Evolutionary conservation across 53 echinoderm and acorn worm genomes (phyloP).

Genomic region (Temnopleurus reevesii): DNA sequence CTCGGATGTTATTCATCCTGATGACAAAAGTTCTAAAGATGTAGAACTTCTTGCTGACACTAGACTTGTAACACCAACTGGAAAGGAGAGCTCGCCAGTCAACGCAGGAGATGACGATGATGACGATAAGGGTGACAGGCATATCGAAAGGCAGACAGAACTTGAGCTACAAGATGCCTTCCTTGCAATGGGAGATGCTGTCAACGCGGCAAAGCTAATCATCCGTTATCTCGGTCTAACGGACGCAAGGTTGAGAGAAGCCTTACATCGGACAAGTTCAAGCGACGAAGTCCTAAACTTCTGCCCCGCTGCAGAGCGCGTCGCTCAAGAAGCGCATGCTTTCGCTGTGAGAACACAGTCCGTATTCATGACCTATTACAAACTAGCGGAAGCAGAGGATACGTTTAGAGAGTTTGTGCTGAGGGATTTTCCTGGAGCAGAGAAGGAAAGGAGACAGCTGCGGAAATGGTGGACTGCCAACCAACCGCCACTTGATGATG

Average conservation of each 20-base stretch:
- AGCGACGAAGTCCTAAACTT: neutral
- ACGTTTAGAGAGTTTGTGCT: conserved; percentile 43
- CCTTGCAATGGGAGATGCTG: conserved; percentile 44
- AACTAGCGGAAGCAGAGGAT: conserved; percentile 42
- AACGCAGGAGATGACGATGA: neutral
- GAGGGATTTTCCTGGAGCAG: neutral
- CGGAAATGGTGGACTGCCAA: conserved; percentile 22
- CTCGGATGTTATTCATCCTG: too few relatives aligned
- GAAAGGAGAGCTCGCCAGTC: neutral
- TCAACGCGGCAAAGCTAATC: conserved; percentile 41
- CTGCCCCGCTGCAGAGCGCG: conserved; percentile 41
- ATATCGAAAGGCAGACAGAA: neutral
- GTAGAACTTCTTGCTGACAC: neutral
- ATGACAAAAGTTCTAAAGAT: neutral
- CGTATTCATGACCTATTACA: conserved; percentile 53
- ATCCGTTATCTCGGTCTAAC: conserved; percentile 51
- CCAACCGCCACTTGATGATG: neutral
- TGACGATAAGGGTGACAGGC: neutral
- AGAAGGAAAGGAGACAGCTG: conserved; percentile 10
- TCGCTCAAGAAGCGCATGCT: conserved; percentile 40
- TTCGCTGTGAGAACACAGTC: conserved; percentile 49
- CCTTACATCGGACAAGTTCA: conserved; percentile 22
- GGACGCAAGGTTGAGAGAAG: conserved; percentile 28
- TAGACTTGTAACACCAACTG: neutral
- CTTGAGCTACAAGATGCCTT: conserved; percentile 9